Conservation (phyloP, 2,113 vertebrate species). For the Thalassoma bifasciatum region DNA sequence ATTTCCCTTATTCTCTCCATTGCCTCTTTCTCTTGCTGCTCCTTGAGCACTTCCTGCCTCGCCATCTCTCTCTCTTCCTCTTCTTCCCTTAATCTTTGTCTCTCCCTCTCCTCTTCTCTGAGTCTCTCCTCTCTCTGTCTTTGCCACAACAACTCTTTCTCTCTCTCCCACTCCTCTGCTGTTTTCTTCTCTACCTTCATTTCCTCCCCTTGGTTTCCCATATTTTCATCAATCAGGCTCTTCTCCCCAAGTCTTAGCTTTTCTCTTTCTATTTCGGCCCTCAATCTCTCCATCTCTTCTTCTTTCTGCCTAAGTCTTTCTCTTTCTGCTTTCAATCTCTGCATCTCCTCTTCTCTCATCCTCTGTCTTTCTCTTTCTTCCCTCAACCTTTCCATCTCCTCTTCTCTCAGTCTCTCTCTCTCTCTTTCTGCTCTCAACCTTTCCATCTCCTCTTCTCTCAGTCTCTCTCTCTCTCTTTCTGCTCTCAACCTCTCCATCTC, state of each 20-base stretch:
- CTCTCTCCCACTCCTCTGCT: conserved; percentile 27
- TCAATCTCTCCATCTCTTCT: not conserved
- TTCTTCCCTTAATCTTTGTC: conserved; percentile 32
- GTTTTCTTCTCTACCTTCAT: conserved; percentile 2
- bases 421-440: not conserved
- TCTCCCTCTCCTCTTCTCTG: conserved; percentile 35
- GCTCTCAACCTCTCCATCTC: no score
- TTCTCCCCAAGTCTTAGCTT: no score
- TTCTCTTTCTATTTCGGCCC: conserved; percentile 23
- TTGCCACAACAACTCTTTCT: not conserved
- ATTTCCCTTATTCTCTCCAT: conserved; percentile 10
- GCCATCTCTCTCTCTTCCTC: not conserved
- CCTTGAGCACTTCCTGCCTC: not conserved
- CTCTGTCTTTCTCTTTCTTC: conserved; percentile 19
- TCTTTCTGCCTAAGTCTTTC: not conserved
- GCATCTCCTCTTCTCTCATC: not conserved
- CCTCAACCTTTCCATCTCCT: conserved; percentile 4
- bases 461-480: no score
- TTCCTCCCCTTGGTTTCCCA: no score
- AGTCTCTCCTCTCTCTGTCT: conserved; percentile 27
- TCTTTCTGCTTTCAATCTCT: conserved; percentile 6
- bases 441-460: no score
- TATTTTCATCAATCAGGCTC: no score
- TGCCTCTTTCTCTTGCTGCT: conserved; percentile 21
- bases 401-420: not conserved